Percentiles rank a stretch among this genome's conserved stretches.
Conservation (phyloP, 1,140 invertebrate genomes). For the Goniozus legneri region DNA sequence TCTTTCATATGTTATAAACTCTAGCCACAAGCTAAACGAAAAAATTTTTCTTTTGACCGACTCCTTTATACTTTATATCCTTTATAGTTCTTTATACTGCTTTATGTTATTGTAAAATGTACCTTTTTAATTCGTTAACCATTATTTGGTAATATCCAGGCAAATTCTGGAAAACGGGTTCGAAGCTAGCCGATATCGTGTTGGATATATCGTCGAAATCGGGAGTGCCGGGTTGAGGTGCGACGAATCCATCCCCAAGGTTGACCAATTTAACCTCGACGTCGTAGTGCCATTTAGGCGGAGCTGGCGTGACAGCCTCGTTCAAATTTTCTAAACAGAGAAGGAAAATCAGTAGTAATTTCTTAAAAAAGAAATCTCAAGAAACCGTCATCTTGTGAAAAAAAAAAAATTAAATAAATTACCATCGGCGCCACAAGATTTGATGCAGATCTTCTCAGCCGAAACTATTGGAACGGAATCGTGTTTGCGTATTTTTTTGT, state of each 20-base stretch:
- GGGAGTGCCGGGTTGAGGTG: constrained; percentile 63
- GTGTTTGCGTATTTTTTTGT: constrained; percentile 84
- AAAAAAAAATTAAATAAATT: constrained; percentile 17
- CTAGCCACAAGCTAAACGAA: too few species aligned
- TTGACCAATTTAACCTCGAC: constrained; percentile 72
- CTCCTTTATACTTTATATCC: too few species aligned
- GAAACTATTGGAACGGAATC: constrained; percentile 73
- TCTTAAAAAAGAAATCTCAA: not conserved
- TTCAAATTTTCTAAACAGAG: constrained; percentile 50
- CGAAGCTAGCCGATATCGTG: constrained; percentile 64
- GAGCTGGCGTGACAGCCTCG: constrained; percentile 59
- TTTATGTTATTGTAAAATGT: too few species aligned
- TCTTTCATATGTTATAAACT: too few species aligned
- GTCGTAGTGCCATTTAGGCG: constrained; percentile 65
- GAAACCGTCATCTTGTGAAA: too few species aligned
- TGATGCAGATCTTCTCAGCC: constrained; percentile 77
- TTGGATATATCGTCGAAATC: constrained; percentile 74
- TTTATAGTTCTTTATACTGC: too few species aligned
- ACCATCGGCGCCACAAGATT: constrained; percentile 68
- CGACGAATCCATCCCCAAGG: constrained; percentile 70
- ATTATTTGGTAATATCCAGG: constrained; percentile 71
- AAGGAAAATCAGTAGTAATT: not conserved
- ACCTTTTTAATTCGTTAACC: constrained; percentile 72
- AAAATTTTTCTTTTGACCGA: too few species aligned
- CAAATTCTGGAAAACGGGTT: constrained; percentile 59